Evolutionary conservation across 2,888 invertebrate genomes (phyloP), one percentile per base, ranked within the genome.

Genomic region (Zootermopsis nevadensis): DNA sequence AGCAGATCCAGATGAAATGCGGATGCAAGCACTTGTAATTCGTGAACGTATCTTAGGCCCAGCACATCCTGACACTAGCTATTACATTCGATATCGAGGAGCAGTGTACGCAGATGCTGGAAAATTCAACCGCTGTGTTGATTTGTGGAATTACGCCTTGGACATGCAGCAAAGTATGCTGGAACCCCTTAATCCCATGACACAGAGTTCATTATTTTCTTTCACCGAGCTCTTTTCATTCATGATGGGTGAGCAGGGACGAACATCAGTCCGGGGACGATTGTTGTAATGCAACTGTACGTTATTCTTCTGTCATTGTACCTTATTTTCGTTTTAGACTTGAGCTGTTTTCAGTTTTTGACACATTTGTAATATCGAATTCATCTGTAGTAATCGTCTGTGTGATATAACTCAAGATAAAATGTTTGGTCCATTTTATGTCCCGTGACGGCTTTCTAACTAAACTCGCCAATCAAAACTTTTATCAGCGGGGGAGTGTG

Each of bases 51-150:
- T 98, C 87, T 91, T 98, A 91, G 94, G 95, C 1, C 98, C 98
- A 2, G 97, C 97, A 15, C 98, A 99, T 93, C 98, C 98, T 0
- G 98, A 98, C 90, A 98, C 98, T 74, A 97, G 97, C 87, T 98
- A 98, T 91, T 98, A 98, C 90, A 98, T 99, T 86, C 93, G 98
- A 30, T 98, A 97, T 90, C 93, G 97, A 87, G 97, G 97, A 84
- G 97, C 97, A 0, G 94, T 98, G 85, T 98, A 98, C 91, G 98
- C 98, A 66, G 98, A 98, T 90, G 95, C 97, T 85, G 97, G 98
- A 3, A 96, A 98, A 87, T 98, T 98, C 91, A 93, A 94, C 82
- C 88, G 91, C 27, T 93, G 92, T 86, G 91, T 92, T 84, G 88
- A 89, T 22, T 87, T 93, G 77, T 93, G 93, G 93, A 90, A 90